Percentiles rank a stretch among this genome's conserved stretches.
These are phyloP conservation scores for Acrossocheilus fasciatus DNA, from an alignment of 2,797 vertebrate genomes.

Conservation along the genomic window DNA sequence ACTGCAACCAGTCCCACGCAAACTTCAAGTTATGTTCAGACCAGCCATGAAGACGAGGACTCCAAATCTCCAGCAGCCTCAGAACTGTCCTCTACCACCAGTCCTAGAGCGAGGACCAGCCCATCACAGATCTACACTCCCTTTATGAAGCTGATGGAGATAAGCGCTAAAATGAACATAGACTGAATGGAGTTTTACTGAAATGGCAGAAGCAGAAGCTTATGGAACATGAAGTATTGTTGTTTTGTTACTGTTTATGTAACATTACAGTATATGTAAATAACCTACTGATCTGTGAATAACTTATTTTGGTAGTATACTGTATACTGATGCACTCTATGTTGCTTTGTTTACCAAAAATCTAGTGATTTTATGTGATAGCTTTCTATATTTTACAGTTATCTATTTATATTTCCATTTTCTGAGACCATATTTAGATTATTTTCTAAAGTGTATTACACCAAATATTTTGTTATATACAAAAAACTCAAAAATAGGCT, in stretches of 20 bases:
- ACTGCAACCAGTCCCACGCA: constrained; percentile 22
- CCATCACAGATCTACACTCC: constrained; percentile 80
- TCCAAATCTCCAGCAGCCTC: constrained; percentile 43
- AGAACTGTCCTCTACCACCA: constrained; percentile 52
- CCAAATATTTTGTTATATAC: constrained; percentile 28
- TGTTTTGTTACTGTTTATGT: constrained; percentile 45
- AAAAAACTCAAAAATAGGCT: background rate
- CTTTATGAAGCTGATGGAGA: constrained; percentile 90
- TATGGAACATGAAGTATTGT: constrained; percentile 39
- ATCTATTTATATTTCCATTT: constrained; percentile 58
- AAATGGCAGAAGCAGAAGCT: constrained; percentile 13
- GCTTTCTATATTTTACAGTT: constrained; percentile 41
- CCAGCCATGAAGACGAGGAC: constrained; percentile 62
- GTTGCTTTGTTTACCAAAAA: constrained; percentile 71
- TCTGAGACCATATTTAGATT: constrained; percentile 30
- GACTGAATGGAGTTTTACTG: constrained; percentile 59
- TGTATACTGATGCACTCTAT: constrained; percentile 60
- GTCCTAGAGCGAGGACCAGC: constrained; percentile 63
- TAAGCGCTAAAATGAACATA: constrained; percentile 76
- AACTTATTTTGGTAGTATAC: constrained; percentile 57
- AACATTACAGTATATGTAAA: constrained; percentile 61
- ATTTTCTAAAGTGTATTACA: constrained; percentile 11
- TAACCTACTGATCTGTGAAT: constrained; percentile 68
- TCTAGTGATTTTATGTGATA: constrained; percentile 55
- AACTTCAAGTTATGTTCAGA: constrained; percentile 44